Evolutionary conservation across 2,113 vertebrate genomes (phyloP).

Genomic region (Ginglymostoma cirratum): DNA sequence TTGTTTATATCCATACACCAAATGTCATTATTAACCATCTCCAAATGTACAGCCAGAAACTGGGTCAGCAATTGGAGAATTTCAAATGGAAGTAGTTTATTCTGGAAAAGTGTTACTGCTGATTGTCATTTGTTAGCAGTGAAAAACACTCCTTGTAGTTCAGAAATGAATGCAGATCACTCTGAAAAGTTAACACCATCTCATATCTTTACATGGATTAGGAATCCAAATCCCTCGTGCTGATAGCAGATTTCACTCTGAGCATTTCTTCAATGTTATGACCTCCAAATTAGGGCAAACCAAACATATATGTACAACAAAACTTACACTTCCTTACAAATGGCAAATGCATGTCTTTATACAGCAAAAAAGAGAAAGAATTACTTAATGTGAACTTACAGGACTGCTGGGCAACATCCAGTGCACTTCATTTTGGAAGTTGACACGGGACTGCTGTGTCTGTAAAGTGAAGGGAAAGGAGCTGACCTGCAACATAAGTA

Average conservation of each 20-base stretch:
- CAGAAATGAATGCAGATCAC: neutral
- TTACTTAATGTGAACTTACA: conserved; percentile 59
- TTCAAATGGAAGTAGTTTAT: neutral
- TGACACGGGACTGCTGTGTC: conserved; percentile 87
- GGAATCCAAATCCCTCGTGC: neutral
- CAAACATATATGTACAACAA: neutral
- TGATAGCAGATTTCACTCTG: neutral
- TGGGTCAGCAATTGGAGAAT: neutral
- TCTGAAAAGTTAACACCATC: neutral
- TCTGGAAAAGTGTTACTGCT: neutral
- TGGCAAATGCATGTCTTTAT: neutral
- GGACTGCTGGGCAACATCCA: conserved; percentile 70
- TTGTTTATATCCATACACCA: neutral
- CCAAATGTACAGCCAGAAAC: neutral
- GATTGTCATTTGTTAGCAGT: neutral
- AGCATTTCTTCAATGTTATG: neutral
- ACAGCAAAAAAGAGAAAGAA: neutral
- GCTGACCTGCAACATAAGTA: conserved; percentile 95
- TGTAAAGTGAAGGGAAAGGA: conserved; percentile 90
- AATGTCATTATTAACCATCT: neutral
- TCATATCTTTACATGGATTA: neutral
- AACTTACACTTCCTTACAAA: neutral
- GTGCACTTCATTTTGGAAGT: conserved; percentile 82
- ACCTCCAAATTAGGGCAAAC: neutral
- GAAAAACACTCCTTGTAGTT: neutral